Conservation (phyloP, 1,140 invertebrate species). For the Vanessa tameamea region DNA sequence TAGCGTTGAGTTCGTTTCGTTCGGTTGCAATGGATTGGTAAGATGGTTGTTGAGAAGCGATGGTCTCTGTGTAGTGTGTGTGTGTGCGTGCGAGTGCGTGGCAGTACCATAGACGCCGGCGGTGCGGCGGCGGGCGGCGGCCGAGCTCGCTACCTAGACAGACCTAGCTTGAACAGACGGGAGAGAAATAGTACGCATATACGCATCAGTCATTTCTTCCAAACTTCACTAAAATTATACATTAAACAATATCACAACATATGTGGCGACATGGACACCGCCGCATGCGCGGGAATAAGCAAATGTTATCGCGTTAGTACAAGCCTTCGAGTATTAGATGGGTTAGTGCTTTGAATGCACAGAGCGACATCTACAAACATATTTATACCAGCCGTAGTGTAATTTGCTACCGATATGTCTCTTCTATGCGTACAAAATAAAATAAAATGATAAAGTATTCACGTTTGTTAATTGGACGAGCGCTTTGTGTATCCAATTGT, state of each 20-base stretch:
- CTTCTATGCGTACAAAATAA: conserved; percentile 1
- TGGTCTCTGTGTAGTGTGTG: conserved; percentile 31
- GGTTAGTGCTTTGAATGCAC: conserved; percentile 16
- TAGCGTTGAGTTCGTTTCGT: not conserved
- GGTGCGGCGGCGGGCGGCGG: conserved; percentile 72
- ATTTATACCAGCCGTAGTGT: not conserved
- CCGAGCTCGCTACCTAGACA: conserved; percentile 80
- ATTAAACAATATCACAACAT: conserved; percentile 26
- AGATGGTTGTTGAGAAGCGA: conserved; percentile 38
- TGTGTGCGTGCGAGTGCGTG: conserved; percentile 42
- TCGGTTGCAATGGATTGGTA: conserved; percentile 35
- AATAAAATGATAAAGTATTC: not conserved
- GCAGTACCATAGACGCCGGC: conserved; percentile 76
- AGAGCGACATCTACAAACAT: not conserved
- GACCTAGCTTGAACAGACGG: conserved; percentile 80
- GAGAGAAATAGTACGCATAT: conserved; percentile 78
- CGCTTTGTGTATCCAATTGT: conserved; percentile 21
- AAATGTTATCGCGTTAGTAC: not conserved
- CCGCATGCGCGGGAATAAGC: conserved; percentile 13
- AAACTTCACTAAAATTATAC: conserved; percentile 46
- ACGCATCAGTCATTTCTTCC: conserved; percentile 80
- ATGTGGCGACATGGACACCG: conserved; percentile 24
- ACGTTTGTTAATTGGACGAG: not conserved
- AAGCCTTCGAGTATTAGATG: not conserved
- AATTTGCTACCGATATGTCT: not conserved